Conservation (phyloP, 2,797 vertebrate genomes). For the Sciurus carolinensis region DNA sequence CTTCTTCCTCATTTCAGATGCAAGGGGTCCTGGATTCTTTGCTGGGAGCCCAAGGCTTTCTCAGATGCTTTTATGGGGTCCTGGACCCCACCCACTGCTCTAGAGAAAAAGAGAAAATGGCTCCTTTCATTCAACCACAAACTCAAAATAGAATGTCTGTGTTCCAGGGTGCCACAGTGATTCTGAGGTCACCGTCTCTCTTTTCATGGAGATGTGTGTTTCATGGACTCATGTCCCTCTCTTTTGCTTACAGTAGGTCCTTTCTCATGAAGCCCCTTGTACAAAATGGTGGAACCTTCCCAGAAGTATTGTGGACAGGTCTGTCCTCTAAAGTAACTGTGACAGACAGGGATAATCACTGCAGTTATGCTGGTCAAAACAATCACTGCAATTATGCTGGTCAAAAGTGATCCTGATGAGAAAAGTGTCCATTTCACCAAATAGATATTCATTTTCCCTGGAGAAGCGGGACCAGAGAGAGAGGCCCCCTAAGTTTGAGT, state of each 20-base stretch:
- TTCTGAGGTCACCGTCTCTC: background rate
- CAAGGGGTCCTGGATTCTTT: rapidly evolving
- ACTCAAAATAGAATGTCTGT: background rate
- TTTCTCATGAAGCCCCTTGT: background rate
- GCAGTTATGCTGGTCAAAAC: background rate
- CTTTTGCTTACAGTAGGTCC: background rate
- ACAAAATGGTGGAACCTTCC: background rate
- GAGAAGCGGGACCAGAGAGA: background rate
- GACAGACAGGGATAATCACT: background rate
- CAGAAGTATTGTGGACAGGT: background rate
- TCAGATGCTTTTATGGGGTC: background rate
- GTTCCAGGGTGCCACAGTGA: too few relatives aligned
- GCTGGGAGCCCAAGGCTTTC: background rate
- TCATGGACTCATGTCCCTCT: background rate
- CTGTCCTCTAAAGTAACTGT: background rate
- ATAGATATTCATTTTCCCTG: background rate
- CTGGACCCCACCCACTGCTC: background rate
- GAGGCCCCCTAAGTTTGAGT: too few relatives aligned
- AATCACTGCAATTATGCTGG: background rate
- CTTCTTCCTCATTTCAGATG: background rate
- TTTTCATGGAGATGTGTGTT: background rate
- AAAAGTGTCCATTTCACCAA: background rate
- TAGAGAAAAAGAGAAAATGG: background rate
- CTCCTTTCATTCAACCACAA: background rate
- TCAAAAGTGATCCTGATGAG: background rate